phyloP scores from a whole-genome alignment of 2,888 invertebrate species.

The Caenorhabditis sp. region DNA sequence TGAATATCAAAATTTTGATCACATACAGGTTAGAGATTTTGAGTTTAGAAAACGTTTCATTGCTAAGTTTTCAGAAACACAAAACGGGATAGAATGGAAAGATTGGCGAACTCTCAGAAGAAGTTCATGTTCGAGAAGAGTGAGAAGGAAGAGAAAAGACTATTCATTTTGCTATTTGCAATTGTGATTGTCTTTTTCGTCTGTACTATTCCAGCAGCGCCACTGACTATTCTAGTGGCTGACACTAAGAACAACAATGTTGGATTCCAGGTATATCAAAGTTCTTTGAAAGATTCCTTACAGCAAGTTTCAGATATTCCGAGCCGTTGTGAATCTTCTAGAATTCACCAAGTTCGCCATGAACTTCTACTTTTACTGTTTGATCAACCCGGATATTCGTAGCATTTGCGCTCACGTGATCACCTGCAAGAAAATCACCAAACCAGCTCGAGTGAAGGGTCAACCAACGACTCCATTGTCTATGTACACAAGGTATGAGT shows the following conservation, averaged over 20 bases:
- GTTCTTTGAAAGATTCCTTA: no score
- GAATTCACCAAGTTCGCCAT: slow-evolving; percentile 85
- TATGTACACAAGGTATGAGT: slow-evolving; percentile 71
- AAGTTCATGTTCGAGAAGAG: slow-evolving; percentile 75
- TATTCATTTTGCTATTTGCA: slow-evolving; percentile 84
- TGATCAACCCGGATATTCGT: slow-evolving; percentile 81
- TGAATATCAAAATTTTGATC: slow-evolving; percentile 85
- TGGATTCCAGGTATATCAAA: slow-evolving; percentile 76
- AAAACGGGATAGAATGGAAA: slow-evolving; percentile 83
- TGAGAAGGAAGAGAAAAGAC: slow-evolving; percentile 84
- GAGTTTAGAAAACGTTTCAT: not conserved
- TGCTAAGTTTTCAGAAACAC: slow-evolving; percentile 79
- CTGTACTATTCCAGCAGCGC: slow-evolving; percentile 85
- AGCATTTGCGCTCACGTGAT: slow-evolving; percentile 79
- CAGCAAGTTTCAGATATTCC: slow-evolving; percentile 83
- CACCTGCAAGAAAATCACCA: slow-evolving; percentile 75
- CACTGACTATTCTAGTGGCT: slow-evolving; percentile 84
- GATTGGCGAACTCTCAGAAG: slow-evolving; percentile 77
- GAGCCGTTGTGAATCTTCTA: slow-evolving; percentile 85
- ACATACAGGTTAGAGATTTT: slow-evolving; percentile 83
- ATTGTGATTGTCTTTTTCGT: slow-evolving; percentile 85
- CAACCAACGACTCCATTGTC: slow-evolving; percentile 75
- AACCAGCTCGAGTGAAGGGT: slow-evolving; percentile 76
- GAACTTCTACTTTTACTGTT: slow-evolving; percentile 85
- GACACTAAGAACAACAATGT: slow-evolving; percentile 82